Percentiles rank a stretch among this genome's conserved stretches.
These are phyloP conservation scores for Aphidius colemani DNA, from an alignment of 2,888 invertebrate species.

Conservation along the genomic window DNA sequence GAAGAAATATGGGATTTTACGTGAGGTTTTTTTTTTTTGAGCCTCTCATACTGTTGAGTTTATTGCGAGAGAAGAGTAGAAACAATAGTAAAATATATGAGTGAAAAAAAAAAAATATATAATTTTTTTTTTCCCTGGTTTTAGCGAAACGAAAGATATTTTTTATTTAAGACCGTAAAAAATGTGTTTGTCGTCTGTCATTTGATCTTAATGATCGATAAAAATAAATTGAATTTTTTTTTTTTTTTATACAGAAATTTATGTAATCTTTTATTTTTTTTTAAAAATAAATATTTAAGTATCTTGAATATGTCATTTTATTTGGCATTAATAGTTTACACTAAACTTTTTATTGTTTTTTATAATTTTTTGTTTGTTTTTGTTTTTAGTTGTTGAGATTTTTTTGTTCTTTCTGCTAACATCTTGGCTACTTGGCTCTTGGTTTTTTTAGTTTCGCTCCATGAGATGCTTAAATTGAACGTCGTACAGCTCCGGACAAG, in stretches of 20 bases:
- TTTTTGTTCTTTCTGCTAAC: too few species aligned
- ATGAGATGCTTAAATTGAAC: slow-evolving; percentile 38
- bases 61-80: slow-evolving; percentile 40
- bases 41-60: too few species aligned
- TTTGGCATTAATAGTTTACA: slow-evolving; percentile 36
- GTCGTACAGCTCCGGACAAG: slow-evolving; percentile 33
- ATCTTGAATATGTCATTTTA: slow-evolving; percentile 24
- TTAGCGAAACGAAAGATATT: slow-evolving; percentile 34
- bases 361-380: too few species aligned
- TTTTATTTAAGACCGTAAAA: slow-evolving; percentile 41
- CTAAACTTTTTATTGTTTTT: too few species aligned
- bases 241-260: too few species aligned
- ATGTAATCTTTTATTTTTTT: too few species aligned
- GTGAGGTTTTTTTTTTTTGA: slow-evolving; percentile 37
- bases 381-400: too few species aligned
- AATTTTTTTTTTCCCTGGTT: not conserved
- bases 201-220: not conserved
- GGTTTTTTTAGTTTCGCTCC: not conserved
- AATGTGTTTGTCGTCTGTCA: slow-evolving; percentile 1
- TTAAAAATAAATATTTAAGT: too few species aligned
- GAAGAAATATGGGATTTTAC: slow-evolving; percentile 52
- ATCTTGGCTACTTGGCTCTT: too few species aligned
- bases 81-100: slow-evolving; percentile 55
- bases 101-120: slow-evolving; percentile 25
- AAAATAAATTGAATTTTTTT: too few species aligned